These are phyloP conservation scores for Scatophagus argus DNA, from an alignment of 2,113 vertebrate species.

Conservation along the genomic window DNA sequence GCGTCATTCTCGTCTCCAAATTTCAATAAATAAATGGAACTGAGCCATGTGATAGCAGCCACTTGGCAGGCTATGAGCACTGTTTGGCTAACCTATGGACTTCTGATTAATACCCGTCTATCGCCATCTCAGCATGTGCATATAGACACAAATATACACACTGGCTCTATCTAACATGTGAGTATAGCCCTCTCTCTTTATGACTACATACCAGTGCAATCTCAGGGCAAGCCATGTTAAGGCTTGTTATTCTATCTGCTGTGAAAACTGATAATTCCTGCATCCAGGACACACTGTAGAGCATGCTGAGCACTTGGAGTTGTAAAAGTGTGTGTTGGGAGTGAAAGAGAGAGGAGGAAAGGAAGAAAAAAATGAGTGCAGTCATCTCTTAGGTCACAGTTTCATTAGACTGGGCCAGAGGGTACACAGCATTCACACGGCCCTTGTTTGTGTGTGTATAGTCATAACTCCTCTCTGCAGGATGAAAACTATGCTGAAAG, in stretches of 20 bases:
- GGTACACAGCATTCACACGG: slow-evolving; percentile 12
- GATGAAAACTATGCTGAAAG: slow-evolving; percentile 29
- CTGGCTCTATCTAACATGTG: slow-evolving; percentile 11
- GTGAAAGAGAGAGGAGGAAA: neutral
- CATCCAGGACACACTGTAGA: neutral
- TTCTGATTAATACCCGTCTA: neutral
- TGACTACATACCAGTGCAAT: slow-evolving; percentile 23
- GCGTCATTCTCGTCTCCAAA: slow-evolving; percentile 3
- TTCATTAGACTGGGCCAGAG: slow-evolving; percentile 3
- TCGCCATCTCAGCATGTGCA: neutral
- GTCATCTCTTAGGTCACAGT: slow-evolving; percentile 16
- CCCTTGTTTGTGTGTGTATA: slow-evolving; percentile 27
- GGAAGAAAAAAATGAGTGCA: neutral
- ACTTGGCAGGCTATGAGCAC: slow-evolving; percentile 1
- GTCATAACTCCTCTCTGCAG: slow-evolving; percentile 21
- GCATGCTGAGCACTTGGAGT: neutral
- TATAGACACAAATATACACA: slow-evolving; percentile 26
- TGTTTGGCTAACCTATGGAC: slow-evolving; percentile 37
- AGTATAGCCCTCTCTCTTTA: slow-evolving; percentile 1
- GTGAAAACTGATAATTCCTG: slow-evolving; percentile 8
- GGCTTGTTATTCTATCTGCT: slow-evolving; percentile 11
- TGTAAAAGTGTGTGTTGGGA: neutral
- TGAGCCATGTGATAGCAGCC: neutral
- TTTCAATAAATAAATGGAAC: slow-evolving; percentile 29
- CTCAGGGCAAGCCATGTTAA: neutral